Evolutionary conservation across 35 echinoderm and acorn worm genomes (phyloP), one percentile per base, ranked within the genome.

Genomic region (Apostichopus parvimensis): DNA sequence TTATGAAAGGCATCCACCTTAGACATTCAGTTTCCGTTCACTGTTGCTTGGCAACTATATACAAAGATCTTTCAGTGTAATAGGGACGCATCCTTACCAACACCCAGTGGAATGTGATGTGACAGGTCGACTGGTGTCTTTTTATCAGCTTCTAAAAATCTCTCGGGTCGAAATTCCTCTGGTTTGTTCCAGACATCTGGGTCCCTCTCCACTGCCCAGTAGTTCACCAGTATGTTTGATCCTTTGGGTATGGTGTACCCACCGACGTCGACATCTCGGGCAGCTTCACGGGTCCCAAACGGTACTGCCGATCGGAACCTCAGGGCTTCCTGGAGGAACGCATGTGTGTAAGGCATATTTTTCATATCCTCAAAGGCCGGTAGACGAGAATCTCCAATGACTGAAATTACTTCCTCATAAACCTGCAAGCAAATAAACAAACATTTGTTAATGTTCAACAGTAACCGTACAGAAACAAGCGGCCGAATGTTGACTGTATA

Each of bases 161-260:
- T 54, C 12, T 86, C 56, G 8, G 82, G 82, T 15, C 55, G 53
- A 60, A 86, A 86, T 57, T 28, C 56, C 22, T 86, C 45, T 60
- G 82, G 82, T 21, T 86, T 54, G 8, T 54, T 54, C 82, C 82
- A 86, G 17, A 59, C 56, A 28, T 54, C 56, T 10, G 82, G 82
- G 82, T 86, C 82, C 6, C 22, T 54, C 6, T 86, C 45, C 14
- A 22, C 82, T 54, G 82, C 82, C 34, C 56, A 86, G 56, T 56
- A 59, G 22, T 86, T 86, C 34, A 59, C 82, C 34, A 86, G 34
- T 22, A 86, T 53, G 56, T 56, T 59, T 9, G 82, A 20, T 53
- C 82, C 82, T 20, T 86, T 56, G n/a, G 82, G 82, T 56, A 86
- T 54, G 12, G 82, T 86, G 56, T 56, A 86, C 12, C 82, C 82